Evolutionary conservation across 2,113 vertebrate species (phyloP), one percentile per base, ranked within the genome.

Genomic region (Pogona vitticeps): DNA sequence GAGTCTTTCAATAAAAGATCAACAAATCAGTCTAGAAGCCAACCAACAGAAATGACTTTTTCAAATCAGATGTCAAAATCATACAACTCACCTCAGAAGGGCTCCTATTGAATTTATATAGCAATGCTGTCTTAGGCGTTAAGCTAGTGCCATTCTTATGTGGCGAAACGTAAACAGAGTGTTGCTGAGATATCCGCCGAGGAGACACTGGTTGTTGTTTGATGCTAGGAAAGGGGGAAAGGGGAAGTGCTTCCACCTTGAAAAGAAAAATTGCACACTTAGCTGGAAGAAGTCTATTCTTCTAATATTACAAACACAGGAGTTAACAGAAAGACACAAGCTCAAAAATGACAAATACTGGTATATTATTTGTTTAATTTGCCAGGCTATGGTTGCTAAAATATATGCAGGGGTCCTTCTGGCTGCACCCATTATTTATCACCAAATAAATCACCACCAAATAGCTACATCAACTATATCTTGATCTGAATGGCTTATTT

Each of bases 181-280:
- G 98, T 90, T 98, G 96, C 79, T 99, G 98, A 1, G 98, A 99
- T 87, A 99, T 94, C 0, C 98, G 97, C 0, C 98, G 97, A 0
- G 98, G 99, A 13, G 99, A 99, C 1, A 97, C 95, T 0, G 97
- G 95, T 92, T 97, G 98, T 7, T 97, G 97, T 80, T 96, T 97
- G 61, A 99, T 94, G 6, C 95, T 97, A 13, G 98, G 99, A 94
- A 99, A 99, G 0, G 98, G 98, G 4, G 99, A 99, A 18, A 99
- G 92, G 0, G 98, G 97, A 0, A 97, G 98, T 0, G 97, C 98
- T 63, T 98, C 98, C 85, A 95, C 65, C 98, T 99, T 96, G 89
- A 56, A 90, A 88, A 26, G 58, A 26, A 88, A 42, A 46, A n/a
- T n/a, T 36, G n/a, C 3, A 76, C 26, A 77, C 4, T 65, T 70